phyloP scores from a whole-genome alignment of 2,797 vertebrate genomes.

The Limnodromus scolopaceus region DNA sequence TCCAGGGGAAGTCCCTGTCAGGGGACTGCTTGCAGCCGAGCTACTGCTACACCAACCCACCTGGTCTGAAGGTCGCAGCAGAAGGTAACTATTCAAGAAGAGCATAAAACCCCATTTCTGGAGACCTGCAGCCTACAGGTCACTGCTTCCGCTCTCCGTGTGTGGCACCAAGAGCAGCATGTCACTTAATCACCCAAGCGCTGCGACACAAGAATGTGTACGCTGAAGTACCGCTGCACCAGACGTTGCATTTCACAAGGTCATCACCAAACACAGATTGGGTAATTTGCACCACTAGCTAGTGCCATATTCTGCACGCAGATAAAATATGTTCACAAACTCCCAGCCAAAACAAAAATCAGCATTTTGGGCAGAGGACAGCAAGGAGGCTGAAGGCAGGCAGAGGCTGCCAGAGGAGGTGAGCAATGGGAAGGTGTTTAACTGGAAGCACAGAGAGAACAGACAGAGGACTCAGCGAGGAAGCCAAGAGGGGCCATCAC shows the following conservation, averaged over 20 bases:
- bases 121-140: not conserved
- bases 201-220: not conserved
- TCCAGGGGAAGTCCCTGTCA: accelerated
- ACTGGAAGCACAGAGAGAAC: not conserved
- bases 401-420: not conserved
- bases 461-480: accelerated
- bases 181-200: accelerated
- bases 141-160: accelerated
- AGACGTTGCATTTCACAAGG: accelerated
- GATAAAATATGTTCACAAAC: not conserved
- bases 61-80: accelerated
- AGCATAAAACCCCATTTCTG: not conserved
- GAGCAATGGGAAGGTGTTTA: not conserved
- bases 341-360: not conserved
- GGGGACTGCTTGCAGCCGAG: accelerated
- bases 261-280: not conserved
- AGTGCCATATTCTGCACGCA: not conserved
- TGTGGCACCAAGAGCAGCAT: accelerated
- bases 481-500: not conserved
- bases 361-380: not conserved
- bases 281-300: not conserved
- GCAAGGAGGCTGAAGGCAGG: not conserved
- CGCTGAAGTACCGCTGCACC: not conserved
- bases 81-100: not conserved
- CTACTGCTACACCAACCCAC: not conserved